Base-by-base conservation (phyloP, 2,888 invertebrate species). In the Pelosia muscerda region DNA sequence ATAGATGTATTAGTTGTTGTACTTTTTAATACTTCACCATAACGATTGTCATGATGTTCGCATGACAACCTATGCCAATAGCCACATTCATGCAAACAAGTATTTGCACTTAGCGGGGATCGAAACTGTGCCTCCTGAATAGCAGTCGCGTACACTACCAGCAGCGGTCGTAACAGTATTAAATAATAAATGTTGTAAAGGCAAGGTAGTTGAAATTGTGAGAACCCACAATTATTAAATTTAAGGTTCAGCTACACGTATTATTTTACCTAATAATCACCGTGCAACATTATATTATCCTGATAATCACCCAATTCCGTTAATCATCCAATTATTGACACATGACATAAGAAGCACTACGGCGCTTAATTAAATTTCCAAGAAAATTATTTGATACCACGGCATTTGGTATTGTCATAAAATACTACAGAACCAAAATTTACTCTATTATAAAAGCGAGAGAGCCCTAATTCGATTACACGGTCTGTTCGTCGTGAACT, bases 341-440 rank as follows among this genome's bases (percentile, higher is more conserved):
- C 61, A 60, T 63, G 55, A 25, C 31, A 62, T 71, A 70, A 65
- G 77, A 81, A 75, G 68, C 78, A 72, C 56, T 75, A 74, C 53
- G 67, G 75, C 49, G 19, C 60, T 26, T 22, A 73, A 76, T 72
- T 72, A 67, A 77, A 71, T 72, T 73, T 77, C 55, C 66, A 55
- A n/a, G 69, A 71, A 75, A 79, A 66, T 73, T 28, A 38, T 69
- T 68, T 54, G 64, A 71, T 54, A 72, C 64, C n/a, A 42, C 61
- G 49, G 71, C 71, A 56, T 71, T 72, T 68, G 64, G 56, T 23
- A 54, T 71, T 60, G 31, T 49, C 19, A 56, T 11, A 58, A 63
- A 63, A 31, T 28, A 15, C 2, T 22, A 6, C 4, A 26, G 2
- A 15, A 25, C 11, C 9, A 65, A 63, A 71, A 55, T 9, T 61